phyloP scores from a whole-genome alignment of 2,888 invertebrate species.

The Dolichomitus sp. region DNA sequence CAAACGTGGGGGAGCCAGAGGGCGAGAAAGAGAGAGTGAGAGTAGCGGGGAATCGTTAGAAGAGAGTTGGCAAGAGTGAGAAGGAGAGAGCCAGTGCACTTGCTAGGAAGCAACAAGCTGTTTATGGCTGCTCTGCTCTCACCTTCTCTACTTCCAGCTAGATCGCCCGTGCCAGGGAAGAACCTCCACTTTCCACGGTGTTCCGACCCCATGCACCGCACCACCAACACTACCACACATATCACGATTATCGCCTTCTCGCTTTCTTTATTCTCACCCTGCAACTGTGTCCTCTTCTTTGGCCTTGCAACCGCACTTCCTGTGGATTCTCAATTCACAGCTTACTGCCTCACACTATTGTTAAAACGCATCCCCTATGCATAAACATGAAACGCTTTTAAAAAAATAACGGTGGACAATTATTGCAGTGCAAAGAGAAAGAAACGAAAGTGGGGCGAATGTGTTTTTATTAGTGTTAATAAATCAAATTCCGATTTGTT shows the following conservation, averaged over 20 bases:
- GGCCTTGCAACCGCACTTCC: not conserved
- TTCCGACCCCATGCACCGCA: slow-evolving; percentile 25
- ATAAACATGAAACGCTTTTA: slow-evolving; percentile 19
- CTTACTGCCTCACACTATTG: slow-evolving; percentile 11
- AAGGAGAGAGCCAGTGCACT: slow-evolving; percentile 69
- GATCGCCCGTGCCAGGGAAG: slow-evolving; percentile 64
- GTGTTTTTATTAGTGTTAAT: not conserved
- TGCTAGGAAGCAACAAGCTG: slow-evolving; percentile 85
- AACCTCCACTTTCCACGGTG: slow-evolving; percentile 53
- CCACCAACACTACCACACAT: slow-evolving; percentile 14
- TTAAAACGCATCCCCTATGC: slow-evolving; percentile 26
- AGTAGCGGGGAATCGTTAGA: slow-evolving; percentile 51
- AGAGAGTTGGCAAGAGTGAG: slow-evolving; percentile 59
- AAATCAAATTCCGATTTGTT: too few relatives aligned
- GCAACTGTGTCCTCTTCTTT: not conserved
- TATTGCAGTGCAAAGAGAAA: slow-evolving; percentile 9
- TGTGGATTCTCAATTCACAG: not conserved
- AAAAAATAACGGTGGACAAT: slow-evolving; percentile 18
- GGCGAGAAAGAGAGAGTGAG: slow-evolving; percentile 14
- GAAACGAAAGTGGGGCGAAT: slow-evolving; percentile 31
- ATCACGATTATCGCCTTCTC: slow-evolving; percentile 6
- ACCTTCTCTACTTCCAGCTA: slow-evolving; percentile 66
- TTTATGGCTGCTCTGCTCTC: slow-evolving; percentile 81
- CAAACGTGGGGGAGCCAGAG: slow-evolving; percentile 18
- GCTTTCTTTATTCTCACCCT: slow-evolving; percentile 16